Conservation (phyloP, 1,140 invertebrate genomes). For the Bombus turneri region DNA sequence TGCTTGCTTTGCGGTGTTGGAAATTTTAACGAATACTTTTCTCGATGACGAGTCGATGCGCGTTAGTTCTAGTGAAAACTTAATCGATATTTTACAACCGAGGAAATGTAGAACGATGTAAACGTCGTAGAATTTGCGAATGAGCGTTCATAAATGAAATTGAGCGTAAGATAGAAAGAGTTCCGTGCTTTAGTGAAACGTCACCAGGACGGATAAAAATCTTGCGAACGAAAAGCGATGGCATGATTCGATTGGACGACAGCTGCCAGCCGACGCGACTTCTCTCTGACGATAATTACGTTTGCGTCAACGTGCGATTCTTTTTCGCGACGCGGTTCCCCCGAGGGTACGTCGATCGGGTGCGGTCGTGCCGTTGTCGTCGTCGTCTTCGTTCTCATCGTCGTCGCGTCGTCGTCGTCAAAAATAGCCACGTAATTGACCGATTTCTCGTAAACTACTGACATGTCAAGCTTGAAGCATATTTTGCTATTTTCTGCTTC, state of each 20-base stretch:
- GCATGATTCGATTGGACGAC: constrained; percentile 59
- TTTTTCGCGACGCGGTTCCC: constrained; percentile 46
- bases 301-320: constrained; percentile 54
- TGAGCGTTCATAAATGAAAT: not conserved
- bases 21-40: not conserved
- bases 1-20: not conserved
- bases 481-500: constrained; percentile 38
- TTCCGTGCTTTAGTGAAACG: constrained; percentile 15
- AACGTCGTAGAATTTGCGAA: not conserved
- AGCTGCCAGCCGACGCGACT: constrained; percentile 49
- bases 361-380: not conserved
- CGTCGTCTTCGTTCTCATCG: not conserved
- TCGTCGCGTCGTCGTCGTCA: not conserved
- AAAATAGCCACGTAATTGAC: constrained; percentile 40
- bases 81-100: not conserved
- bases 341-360: constrained; percentile 6
- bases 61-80: not conserved
- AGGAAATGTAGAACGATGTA: not conserved
- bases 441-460: constrained; percentile 37
- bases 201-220: constrained; percentile 25
- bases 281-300: constrained; percentile 52
- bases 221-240: constrained; percentile 40
- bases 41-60: not conserved
- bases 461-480: not conserved
- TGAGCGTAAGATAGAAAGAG: not conserved